phyloP scores from a whole-genome alignment of 2,113 vertebrate species.

The Ciconia boyciana region DNA sequence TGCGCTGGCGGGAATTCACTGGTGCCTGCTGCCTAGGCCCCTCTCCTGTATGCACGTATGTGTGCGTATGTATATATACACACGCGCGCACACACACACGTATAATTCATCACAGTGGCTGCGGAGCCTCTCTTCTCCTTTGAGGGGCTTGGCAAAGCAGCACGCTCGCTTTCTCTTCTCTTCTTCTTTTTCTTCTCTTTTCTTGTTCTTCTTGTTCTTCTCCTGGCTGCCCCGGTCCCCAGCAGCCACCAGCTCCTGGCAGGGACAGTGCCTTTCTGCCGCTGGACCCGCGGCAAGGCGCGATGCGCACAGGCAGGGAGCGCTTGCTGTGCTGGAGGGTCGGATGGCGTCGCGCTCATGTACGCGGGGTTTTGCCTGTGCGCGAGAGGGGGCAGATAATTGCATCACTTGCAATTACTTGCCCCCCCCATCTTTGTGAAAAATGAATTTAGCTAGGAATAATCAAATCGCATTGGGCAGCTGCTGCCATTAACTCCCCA shows the following conservation, averaged over 20 bases:
- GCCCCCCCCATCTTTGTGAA: background rate
- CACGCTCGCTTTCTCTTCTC: background rate
- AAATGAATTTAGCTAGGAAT: background rate
- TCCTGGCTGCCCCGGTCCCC: background rate
- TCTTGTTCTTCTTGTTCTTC: background rate
- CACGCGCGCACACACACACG: too few species aligned
- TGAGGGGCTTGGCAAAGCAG: background rate
- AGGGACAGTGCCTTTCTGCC: too few species aligned
- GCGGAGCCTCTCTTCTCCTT: background rate
- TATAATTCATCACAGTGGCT: background rate
- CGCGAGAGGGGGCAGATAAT: too few species aligned
- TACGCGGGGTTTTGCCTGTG: background rate
- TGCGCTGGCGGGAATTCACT: accelerated
- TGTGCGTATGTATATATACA: too few species aligned
- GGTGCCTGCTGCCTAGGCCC: background rate
- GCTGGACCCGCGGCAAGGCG: too few species aligned
- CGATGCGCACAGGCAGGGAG: background rate
- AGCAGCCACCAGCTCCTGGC: background rate
- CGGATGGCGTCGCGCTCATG: constrained; percentile 18
- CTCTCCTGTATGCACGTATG: background rate
- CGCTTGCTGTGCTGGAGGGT: background rate
- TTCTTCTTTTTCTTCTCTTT: too few species aligned
- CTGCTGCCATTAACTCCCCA: background rate
- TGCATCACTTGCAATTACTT: background rate
- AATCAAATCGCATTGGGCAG: accelerated